Evolutionary conservation across 2,797 vertebrate species (phyloP).

Genomic region (Sebastes reedi): DNA sequence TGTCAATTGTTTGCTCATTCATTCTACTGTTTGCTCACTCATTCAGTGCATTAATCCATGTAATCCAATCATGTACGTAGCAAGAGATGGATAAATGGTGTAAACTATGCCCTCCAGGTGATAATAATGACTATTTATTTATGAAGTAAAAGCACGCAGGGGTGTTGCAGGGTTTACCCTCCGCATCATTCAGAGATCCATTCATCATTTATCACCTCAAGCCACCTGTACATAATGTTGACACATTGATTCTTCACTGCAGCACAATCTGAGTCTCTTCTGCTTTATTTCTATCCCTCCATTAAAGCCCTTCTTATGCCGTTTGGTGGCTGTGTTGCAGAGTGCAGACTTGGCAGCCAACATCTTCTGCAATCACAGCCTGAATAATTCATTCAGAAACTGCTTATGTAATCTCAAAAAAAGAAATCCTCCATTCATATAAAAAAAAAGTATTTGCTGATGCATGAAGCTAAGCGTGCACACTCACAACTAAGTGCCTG

Average conservation of each 20-base stretch:
- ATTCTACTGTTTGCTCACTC: neutral
- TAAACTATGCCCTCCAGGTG: neutral
- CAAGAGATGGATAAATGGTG: neutral
- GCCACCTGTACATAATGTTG: neutral
- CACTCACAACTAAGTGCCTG: neutral
- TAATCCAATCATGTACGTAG: neutral
- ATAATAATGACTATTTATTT: neutral
- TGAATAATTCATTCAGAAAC: constrained; percentile 61
- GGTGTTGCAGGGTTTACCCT: neutral
- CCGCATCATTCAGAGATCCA: neutral
- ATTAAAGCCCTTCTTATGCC: neutral
- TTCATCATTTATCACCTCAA: neutral
- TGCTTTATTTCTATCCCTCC: neutral
- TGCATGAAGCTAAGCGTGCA: neutral
- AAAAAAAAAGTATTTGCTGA: constrained; percentile 5
- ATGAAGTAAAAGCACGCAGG: neutral
- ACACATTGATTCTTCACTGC: neutral
- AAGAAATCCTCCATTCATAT: constrained; percentile 53
- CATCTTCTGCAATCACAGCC: constrained; percentile 10
- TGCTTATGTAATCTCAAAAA: constrained; percentile 50
- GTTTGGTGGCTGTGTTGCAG: neutral
- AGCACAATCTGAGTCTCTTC: neutral
- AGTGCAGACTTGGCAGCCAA: constrained; percentile 22
- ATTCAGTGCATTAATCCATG: neutral
- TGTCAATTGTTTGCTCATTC: neutral